phyloP scores from a whole-genome alignment of 2,888 invertebrate genomes.

The Homarus gammarus region DNA sequence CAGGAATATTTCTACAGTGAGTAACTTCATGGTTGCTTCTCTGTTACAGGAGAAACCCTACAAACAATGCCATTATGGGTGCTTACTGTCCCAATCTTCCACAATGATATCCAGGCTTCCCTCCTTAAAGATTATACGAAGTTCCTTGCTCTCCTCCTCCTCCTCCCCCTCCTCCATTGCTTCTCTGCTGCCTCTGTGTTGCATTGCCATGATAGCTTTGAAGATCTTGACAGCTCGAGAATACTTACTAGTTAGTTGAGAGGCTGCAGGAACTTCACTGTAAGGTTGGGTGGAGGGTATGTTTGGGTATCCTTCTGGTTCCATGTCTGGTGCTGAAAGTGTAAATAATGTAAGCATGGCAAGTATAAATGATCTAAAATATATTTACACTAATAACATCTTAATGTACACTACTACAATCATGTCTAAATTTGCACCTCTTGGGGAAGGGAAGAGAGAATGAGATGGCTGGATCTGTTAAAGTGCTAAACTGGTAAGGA shows the following conservation, averaged over 20 bases:
- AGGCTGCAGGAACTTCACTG: constrained; percentile 23
- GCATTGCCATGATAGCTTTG: constrained; percentile 53
- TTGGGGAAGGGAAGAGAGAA: too few relatives aligned
- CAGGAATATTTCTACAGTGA: too few relatives aligned
- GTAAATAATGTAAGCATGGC: too few relatives aligned
- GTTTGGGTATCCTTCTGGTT: constrained; percentile 24
- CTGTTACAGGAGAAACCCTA: background rate
- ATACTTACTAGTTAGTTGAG: constrained; percentile 64
- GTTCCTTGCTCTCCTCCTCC: constrained; percentile 12
- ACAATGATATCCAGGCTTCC: constrained; percentile 51
- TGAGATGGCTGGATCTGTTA: too few relatives aligned
- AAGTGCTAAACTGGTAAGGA: too few relatives aligned
- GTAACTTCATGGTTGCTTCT: background rate
- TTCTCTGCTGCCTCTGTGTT: constrained; percentile 16
- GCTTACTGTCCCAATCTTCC: constrained; percentile 67
- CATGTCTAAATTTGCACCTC: too few relatives aligned
- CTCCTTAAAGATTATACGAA: constrained; percentile 36
- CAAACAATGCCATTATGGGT: background rate
- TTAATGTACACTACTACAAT: background rate
- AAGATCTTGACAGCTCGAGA: constrained; percentile 59
- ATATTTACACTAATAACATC: background rate
- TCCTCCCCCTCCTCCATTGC: constrained; percentile 3
- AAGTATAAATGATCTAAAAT: too few relatives aligned
- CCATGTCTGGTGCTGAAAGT: constrained; percentile 56
- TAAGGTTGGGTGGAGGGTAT: constrained; percentile 33